A percentile compares a stretch with the other conserved stretches of the same genome.
These are phyloP conservation scores for Tolmerus cingulatus DNA, from an alignment of 2,888 invertebrate species.

Conservation along the genomic window DNA sequence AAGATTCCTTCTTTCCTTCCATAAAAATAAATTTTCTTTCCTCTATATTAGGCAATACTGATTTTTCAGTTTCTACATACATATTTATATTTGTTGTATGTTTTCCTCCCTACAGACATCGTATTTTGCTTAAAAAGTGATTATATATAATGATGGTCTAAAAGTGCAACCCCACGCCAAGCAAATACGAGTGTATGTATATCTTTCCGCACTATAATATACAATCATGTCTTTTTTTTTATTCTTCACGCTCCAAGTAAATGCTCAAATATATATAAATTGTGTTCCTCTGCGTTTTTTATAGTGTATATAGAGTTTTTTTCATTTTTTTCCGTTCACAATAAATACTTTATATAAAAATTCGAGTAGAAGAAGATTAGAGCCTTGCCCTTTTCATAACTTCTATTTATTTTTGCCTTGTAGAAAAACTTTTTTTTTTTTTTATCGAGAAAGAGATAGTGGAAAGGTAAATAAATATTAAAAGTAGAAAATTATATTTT, in stretches of 20 bases:
- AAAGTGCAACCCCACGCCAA: conserved; percentile 16
- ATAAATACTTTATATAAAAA: conserved; percentile 34
- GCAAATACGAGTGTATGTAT: background rate
- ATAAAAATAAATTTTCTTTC: conserved; percentile 13
- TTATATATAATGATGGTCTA: conserved; percentile 11
- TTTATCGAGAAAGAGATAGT: conserved; percentile 22
- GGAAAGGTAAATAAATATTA: conserved; percentile 24
- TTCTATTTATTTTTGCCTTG: background rate
- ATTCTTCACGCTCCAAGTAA: conserved; percentile 4
- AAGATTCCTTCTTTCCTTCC: background rate
- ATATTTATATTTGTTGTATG: background rate
- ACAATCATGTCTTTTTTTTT: background rate
- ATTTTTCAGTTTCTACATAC: background rate
- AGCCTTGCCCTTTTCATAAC: background rate
- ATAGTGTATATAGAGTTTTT: conserved; percentile 26
- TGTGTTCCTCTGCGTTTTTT: background rate
- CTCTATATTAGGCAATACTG: conserved; percentile 17
- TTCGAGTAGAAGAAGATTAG: conserved; percentile 39
- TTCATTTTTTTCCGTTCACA: background rate
- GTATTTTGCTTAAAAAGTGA: conserved; percentile 17
- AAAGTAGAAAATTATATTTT: conserved; percentile 24
- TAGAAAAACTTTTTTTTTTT: conserved; percentile 3
- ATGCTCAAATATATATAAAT: conserved; percentile 3
- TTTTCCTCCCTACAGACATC: background rate
- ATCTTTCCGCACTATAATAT: background rate